phyloP scores from a whole-genome alignment of 35 echinoderm and acorn worm genomes.

The Apostichopus parvimensis region DNA sequence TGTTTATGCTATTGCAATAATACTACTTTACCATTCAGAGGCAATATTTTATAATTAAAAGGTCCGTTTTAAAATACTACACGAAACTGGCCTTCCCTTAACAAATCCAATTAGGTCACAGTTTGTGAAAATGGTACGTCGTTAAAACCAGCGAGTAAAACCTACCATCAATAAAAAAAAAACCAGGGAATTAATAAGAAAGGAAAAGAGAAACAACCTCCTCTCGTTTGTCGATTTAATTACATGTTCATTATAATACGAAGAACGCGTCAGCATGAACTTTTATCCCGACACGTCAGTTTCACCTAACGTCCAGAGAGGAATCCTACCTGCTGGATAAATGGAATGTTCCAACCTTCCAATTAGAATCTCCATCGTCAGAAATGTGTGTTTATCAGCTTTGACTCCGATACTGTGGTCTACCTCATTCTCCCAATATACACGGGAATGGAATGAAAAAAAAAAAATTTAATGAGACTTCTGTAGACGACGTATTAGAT shows the following conservation, averaged over 20 bases:
- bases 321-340: background rate
- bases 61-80: too few species aligned
- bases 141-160: too few species aligned
- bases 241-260: background rate
- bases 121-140: too few species aligned
- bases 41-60: too few species aligned
- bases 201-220: background rate
- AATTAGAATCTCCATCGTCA: constrained; percentile 47
- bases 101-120: too few species aligned
- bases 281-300: background rate
- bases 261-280: background rate
- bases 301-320: background rate
- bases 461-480: constrained; percentile 20
- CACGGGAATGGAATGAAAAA: background rate
- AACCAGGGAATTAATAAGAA: background rate
- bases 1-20: too few species aligned
- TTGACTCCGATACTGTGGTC: constrained; percentile 24
- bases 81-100: too few species aligned
- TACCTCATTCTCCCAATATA: background rate
- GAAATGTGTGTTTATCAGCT: constrained; percentile 24
- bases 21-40: too few species aligned
- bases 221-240: background rate
- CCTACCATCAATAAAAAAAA: too few species aligned
- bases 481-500: constrained; percentile 28
- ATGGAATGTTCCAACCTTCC: constrained; percentile 2